Percentiles rank a stretch among this genome's conserved stretches.
These are phyloP conservation scores for Strigamia maritima DNA, from an alignment of 2,888 invertebrate species.

Conservation along the genomic window DNA sequence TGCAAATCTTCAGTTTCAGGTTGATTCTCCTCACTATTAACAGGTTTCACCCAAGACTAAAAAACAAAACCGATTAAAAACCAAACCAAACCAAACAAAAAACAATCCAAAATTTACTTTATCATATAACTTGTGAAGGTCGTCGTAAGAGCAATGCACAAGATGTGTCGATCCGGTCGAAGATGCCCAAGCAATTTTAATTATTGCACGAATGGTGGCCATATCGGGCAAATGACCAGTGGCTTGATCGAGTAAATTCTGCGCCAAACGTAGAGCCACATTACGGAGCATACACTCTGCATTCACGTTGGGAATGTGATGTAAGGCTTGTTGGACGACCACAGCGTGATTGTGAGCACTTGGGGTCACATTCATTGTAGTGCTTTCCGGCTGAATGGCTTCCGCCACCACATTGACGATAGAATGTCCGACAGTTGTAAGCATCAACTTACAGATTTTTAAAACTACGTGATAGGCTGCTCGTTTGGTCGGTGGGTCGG, in stretches of 20 bases:
- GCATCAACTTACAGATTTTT: constrained; percentile 80
- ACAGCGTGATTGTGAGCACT: constrained; percentile 55
- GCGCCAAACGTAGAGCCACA: constrained; percentile 78
- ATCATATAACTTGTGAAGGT: constrained; percentile 63
- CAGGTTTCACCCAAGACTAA: constrained; percentile 37
- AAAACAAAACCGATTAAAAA: constrained; percentile 47
- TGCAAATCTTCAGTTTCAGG: constrained; percentile 52
- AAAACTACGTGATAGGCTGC: constrained; percentile 84
- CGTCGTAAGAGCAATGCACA: constrained; percentile 61
- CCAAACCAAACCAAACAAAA: constrained; percentile 33
- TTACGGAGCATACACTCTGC: constrained; percentile 80
- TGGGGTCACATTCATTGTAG: constrained; percentile 53
- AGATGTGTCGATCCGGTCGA: constrained; percentile 66
- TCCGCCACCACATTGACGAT: constrained; percentile 53
- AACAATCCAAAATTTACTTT: constrained; percentile 54
- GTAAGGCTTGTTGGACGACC: constrained; percentile 75
- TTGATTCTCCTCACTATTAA: constrained; percentile 41
- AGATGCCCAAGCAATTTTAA: constrained; percentile 75
- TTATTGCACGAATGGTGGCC: constrained; percentile 68
- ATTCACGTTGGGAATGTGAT: constrained; percentile 75
- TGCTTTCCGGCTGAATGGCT: constrained; percentile 60
- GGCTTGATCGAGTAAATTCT: constrained; percentile 70
- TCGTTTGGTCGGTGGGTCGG: constrained; percentile 70
- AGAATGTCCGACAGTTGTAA: constrained; percentile 78
- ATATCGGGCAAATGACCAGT: constrained; percentile 65